These are phyloP conservation scores for Pantala flavescens DNA, from an alignment of 1,140 invertebrate genomes.

Conservation along the genomic window DNA sequence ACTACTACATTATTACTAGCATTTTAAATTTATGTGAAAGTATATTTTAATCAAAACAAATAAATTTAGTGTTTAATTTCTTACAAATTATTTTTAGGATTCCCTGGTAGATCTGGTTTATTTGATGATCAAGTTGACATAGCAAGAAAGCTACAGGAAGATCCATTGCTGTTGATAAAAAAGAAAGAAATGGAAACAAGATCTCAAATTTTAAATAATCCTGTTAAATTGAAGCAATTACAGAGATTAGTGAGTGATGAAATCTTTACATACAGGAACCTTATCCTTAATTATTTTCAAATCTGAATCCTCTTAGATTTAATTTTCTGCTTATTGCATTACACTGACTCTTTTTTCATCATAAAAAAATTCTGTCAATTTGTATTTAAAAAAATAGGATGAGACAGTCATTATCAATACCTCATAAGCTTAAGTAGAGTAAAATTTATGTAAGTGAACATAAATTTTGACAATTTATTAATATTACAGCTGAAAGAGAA, in stretches of 20 bases:
- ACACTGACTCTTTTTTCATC: too few relatives aligned
- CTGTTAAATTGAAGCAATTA: slow-evolving; percentile 75
- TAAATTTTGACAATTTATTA: too few relatives aligned
- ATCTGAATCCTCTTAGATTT: background rate
- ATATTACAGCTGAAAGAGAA: slow-evolving; percentile 10
- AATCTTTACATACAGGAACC: background rate
- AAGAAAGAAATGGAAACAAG: slow-evolving; percentile 73
- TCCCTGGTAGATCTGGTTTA: background rate
- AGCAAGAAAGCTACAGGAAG: slow-evolving; percentile 74
- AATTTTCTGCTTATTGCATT: too few relatives aligned
- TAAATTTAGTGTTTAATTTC: too few relatives aligned
- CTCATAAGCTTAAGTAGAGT: too few relatives aligned
- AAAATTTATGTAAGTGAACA: too few relatives aligned
- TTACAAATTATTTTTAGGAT: background rate
- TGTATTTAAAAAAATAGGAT: too few relatives aligned
- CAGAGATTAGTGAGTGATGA: slow-evolving; percentile 56
- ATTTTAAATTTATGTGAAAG: background rate
- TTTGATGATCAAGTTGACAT: slow-evolving; percentile 62
- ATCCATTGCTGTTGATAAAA: slow-evolving; percentile 77
- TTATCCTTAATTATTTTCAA: slow-evolving; percentile 2
- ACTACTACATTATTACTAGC: too few relatives aligned
- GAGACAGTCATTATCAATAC: too few relatives aligned
- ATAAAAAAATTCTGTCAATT: too few relatives aligned
- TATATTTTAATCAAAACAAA: background rate
- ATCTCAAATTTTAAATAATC: slow-evolving; percentile 73